phyloP scores from a whole-genome alignment of 2,888 invertebrate genomes.

The Thyatira batis region DNA sequence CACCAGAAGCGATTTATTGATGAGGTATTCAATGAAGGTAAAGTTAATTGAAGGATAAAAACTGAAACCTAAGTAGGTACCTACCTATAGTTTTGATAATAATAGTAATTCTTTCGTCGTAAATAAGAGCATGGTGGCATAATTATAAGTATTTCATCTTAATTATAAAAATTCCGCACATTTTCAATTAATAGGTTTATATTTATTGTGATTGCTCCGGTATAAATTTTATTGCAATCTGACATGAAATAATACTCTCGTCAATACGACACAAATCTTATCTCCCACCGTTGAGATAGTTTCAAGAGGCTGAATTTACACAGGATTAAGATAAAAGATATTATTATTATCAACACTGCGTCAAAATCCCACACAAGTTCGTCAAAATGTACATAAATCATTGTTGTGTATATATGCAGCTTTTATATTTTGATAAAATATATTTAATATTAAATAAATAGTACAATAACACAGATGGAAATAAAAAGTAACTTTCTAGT shows the following conservation, averaged over 20 bases:
- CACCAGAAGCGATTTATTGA: background rate
- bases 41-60: background rate
- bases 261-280: background rate
- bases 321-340: conserved; percentile 15
- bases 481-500: too few species aligned
- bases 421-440: too few species aligned
- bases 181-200: background rate
- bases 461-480: too few species aligned
- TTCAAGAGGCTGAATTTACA: conserved; percentile 11
- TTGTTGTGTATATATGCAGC: background rate
- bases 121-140: too few species aligned
- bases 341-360: background rate
- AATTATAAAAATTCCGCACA: too few species aligned
- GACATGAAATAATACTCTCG: background rate
- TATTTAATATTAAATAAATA: too few species aligned
- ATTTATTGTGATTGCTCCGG: background rate
- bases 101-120: background rate
- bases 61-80: too few species aligned
- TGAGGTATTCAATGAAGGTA: background rate
- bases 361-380: conserved; percentile 14
- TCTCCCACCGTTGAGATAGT: conserved; percentile 3
- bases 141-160: too few species aligned
- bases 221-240: background rate
- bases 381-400: background rate
- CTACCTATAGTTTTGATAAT: too few species aligned